Base-by-base conservation (phyloP, 2,797 vertebrate species). In the Microcaecilia unicolor region DNA sequence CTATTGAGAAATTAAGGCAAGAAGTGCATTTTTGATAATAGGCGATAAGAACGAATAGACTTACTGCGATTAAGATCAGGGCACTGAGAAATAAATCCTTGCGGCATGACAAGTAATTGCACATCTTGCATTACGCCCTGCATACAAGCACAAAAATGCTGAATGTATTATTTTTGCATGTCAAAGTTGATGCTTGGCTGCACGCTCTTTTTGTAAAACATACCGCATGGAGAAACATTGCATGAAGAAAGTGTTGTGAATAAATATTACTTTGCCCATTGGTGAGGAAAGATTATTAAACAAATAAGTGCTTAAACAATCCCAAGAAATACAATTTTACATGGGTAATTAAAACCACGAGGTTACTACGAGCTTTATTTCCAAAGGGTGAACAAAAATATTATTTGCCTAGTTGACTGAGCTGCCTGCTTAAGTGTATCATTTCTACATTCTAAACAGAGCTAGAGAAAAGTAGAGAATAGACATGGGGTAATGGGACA, bases 31-130 rank as follows among this genome's bases (percentile, higher is more conserved):
- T 55, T 46, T 44, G 22, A 47, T 55, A 50, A 59, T 20, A 47
- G 3, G 9, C 22, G 11, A 4, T 4, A 58, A 61, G 41, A 59
- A 61, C 40, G 36, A 66, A 61, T 4, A 40, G 46, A 90, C 94
- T 90, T 84, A 98, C 95, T 98, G 77, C 93, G 91, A 84, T 98
- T 98, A 43, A 98, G 89, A 74, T 98, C 93, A 22, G 95, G 95
- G 59, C 95, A 98, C 68, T 98, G 94, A 39, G 85, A 88, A 72
- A 98, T 93, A 80, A 92, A 97, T 58, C 94, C 95, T 77, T 98
- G 94, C 44, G 94, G 90, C 89, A 97, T 97, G 61, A 93, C 82
- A 74, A 97, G 83, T 57, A 98, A 83, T 67, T 96, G 88, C 41
- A 97, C 85, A 47, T 98, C 95, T 76, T 98, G 93, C 93, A 98